Base-by-base conservation (phyloP, 2,113 vertebrate genomes). In the Eubucco bourcierii region DNA sequence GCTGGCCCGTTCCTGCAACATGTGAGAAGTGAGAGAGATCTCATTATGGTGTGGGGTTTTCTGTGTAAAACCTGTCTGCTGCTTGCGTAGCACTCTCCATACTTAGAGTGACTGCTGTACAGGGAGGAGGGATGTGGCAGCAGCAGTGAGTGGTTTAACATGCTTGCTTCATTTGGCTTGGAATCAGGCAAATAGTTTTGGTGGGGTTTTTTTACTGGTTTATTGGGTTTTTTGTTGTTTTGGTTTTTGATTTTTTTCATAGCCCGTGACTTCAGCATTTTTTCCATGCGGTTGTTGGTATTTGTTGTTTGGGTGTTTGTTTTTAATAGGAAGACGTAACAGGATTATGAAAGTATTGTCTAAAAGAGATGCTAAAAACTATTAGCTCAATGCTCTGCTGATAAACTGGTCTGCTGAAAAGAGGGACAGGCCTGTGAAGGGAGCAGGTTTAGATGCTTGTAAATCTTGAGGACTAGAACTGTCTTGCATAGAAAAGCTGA, bases 21-120 rank as follows among this genome's bases (percentile, higher is more conserved):
- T 44, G 7, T 21, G 61, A 65, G 33, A 85, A 52, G 84, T 92
- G 84, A 91, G 72, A 90, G 46, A 89, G n/a, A 23, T 77, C 53
- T 89, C 89, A 93, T 76, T 95, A 63, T 84, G 84, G 64, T 74
- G 52, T 80, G 61, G 65, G 25, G 31, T 92, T 93, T 89, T 56
- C 65, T 44, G 56, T 37, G 55, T 74, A 31, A 60, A 79, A 87
- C 70, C 28, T 4, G 23, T 61, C 24, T 64, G 78, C 37, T 12
- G 33, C 31, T 92, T 61, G 46, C 2, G 0, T 37, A 53, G 50
- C 3, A 2, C 64, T 34, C 20, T 89, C 33, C 1, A 0, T 60
- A 17, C 74, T 84, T 27, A 28, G 41, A 82, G 59, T 37, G 46
- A 73, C 59, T 65, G 19, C 53, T 33, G 3, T 13, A 6, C 28